Percentiles rank a stretch among this genome's conserved stretches.
Evolutionary conservation across 1,140 invertebrate genomes (phyloP).

Genomic region (Lepeophtheirus salmonis): DNA sequence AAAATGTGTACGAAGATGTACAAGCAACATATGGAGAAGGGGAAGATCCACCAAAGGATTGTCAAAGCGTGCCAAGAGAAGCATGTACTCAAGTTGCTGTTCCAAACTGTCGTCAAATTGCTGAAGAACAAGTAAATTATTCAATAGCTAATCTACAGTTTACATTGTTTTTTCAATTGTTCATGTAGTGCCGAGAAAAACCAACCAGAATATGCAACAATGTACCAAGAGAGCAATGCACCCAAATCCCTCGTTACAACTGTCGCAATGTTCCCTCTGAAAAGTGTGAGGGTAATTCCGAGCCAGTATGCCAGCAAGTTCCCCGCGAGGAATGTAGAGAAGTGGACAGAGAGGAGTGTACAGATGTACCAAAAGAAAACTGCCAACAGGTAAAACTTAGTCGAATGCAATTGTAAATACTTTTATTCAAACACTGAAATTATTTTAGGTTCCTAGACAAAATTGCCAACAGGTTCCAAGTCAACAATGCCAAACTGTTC

Average conservation of each 20-base stretch:
- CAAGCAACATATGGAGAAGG: not conserved
- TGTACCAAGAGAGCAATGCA: constrained; percentile 11
- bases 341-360: constrained; percentile 9
- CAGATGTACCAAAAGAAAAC: constrained; percentile 13
- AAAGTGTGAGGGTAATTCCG: not conserved
- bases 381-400: constrained; percentile 12
- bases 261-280: constrained; percentile 8
- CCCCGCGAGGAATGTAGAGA: not conserved
- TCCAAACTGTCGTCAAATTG: constrained; percentile 14
- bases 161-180: not conserved
- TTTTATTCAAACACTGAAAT: not conserved
- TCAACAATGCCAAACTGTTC: constrained; percentile 10
- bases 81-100: constrained; percentile 11
- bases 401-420: not conserved
- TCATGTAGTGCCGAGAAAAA: constrained; percentile 4
- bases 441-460: constrained; percentile 9
- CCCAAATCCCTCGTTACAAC: constrained; percentile 6
- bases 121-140: constrained; percentile 13
- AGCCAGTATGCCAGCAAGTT: not conserved
- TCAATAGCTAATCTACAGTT: not conserved
- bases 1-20: constrained; percentile 6
- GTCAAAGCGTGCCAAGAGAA: constrained; percentile 1
- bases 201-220: constrained; percentile 7
- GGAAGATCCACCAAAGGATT: constrained; percentile 2
- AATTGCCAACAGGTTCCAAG: constrained; percentile 6